These are phyloP conservation scores for Agrilus mali DNA, from an alignment of 2,888 invertebrate genomes.

Conservation along the genomic window DNA sequence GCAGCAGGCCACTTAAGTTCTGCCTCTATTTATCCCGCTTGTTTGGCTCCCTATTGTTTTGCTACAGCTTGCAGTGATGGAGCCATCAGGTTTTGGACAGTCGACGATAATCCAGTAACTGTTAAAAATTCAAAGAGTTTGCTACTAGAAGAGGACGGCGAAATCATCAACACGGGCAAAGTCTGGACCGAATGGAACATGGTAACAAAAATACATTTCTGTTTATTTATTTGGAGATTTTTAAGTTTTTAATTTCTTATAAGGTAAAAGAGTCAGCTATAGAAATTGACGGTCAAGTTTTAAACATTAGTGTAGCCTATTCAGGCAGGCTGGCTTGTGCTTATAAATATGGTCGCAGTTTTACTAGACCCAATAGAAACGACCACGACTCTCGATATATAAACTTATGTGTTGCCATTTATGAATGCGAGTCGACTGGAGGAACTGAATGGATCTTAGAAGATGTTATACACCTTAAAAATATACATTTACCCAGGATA, in stretches of 20 bases:
- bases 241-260: no score
- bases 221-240: no score
- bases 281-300: slow-evolving; percentile 56
- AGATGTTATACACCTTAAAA: slow-evolving; percentile 88
- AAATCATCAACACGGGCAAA: slow-evolving; percentile 28
- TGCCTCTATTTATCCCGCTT: slow-evolving; percentile 97
- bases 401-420: slow-evolving; percentile 88
- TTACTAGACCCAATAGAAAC: slow-evolving; percentile 64
- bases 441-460: slow-evolving; percentile 90
- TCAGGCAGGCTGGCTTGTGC: slow-evolving; percentile 96
- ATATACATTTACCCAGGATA: slow-evolving; percentile 76
- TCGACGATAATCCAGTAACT: slow-evolving; percentile 21
- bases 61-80: slow-evolving; percentile 94
- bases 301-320: slow-evolving; percentile 94
- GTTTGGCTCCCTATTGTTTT: slow-evolving; percentile 91
- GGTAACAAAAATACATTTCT: slow-evolving; percentile 8
- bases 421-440: slow-evolving; percentile 98
- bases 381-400: slow-evolving; percentile 74
- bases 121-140: slow-evolving; percentile 23
- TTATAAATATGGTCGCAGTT: slow-evolving; percentile 85
- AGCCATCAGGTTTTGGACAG: slow-evolving; percentile 75
- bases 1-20: slow-evolving; percentile 96
- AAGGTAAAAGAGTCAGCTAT: slow-evolving; percentile 46
- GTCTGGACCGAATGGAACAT: slow-evolving; percentile 34
- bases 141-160: slow-evolving; percentile 29